phyloP scores from a whole-genome alignment of 2,888 invertebrate species.

The Eudasyphora cyanicolor region DNA sequence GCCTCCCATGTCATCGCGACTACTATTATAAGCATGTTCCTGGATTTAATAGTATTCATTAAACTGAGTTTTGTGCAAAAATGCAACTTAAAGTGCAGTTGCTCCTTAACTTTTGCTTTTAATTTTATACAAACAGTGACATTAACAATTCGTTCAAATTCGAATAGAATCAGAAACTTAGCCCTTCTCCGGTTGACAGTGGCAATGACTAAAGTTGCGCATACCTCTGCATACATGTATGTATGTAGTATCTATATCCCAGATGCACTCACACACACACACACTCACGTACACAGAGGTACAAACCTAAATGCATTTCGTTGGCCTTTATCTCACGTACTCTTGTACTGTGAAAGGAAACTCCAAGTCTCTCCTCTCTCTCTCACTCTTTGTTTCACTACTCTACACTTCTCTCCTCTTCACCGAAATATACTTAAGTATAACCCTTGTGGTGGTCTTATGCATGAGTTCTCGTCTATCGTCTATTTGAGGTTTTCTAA shows the following conservation, averaged over 20 bases:
- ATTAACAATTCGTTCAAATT: neutral
- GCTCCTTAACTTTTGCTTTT: neutral
- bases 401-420: too few relatives aligned
- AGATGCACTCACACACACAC: neutral
- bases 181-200: neutral
- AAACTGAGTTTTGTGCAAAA: too few relatives aligned
- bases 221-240: too few relatives aligned
- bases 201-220: neutral
- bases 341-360: constrained; percentile 22
- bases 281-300: neutral
- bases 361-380: neutral
- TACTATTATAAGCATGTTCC: too few relatives aligned
- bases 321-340: constrained; percentile 62
- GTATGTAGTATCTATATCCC: neutral
- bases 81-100: neutral
- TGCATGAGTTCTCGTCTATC: constrained; percentile 30
- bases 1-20: too few relatives aligned
- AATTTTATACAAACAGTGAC: neutral
- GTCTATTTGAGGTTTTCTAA: constrained; percentile 52
- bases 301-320: neutral
- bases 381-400: constrained; percentile 35
- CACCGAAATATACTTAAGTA: too few relatives aligned
- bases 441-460: neutral
- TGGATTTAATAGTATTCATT: too few relatives aligned
- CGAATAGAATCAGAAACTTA: neutral